A percentile compares a stretch with the other conserved stretches of the same genome.
phyloP scores from a whole-genome alignment of 2,797 vertebrate genomes.

The Pseudochirops corinnae region DNA sequence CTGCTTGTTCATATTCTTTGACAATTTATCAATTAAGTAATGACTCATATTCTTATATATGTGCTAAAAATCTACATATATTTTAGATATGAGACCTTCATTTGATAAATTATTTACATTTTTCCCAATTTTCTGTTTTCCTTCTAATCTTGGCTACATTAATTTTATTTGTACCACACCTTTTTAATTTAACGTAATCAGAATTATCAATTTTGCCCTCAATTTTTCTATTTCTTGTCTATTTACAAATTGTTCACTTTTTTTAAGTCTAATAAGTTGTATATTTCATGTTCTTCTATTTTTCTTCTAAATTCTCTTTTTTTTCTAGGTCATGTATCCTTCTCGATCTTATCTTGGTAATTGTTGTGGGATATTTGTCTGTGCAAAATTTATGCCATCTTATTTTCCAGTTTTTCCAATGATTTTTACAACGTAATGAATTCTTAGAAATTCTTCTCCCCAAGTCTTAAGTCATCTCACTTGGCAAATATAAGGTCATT shows the following conservation, averaged over 20 bases:
- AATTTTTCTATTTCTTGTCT: background rate
- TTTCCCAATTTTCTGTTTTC: background rate
- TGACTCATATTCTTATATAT: too few relatives aligned
- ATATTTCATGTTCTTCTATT: background rate
- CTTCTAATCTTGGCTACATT: background rate
- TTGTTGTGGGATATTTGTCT: too few relatives aligned
- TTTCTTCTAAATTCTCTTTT: background rate
- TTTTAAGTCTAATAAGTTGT: background rate
- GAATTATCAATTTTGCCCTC: background rate
- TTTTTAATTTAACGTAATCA: background rate
- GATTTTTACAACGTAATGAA: background rate
- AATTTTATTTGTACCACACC: background rate
- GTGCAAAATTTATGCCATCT: background rate
- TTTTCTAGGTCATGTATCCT: background rate
- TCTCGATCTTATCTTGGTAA: background rate
- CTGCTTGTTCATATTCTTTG: background rate
- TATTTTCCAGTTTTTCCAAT: background rate
- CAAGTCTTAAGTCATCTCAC: too few relatives aligned
- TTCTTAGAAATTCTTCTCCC: background rate
- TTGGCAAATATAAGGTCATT: background rate
- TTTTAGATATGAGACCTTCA: background rate
- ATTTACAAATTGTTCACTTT: background rate
- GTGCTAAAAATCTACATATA: background rate
- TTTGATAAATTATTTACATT: too few relatives aligned
- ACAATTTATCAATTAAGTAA: background rate